Evolutionary conservation across 2,113 vertebrate species (phyloP), one percentile per base, ranked within the genome.

Genomic region (Pangasianodon gigas): DNA sequence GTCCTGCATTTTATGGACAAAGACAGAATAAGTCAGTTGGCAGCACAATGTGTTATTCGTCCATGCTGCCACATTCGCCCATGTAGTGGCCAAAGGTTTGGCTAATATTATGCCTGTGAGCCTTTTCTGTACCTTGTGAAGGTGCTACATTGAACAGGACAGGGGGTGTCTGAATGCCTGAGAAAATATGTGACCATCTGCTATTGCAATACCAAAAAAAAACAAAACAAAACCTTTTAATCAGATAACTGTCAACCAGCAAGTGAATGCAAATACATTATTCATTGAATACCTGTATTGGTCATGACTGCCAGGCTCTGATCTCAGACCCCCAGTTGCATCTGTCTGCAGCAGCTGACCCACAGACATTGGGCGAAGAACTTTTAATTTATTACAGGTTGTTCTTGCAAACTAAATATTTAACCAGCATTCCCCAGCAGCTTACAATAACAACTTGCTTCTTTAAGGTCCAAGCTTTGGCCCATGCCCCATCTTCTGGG

Each of bases 331-430:
- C 79, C 48, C 83, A 60, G 81, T 41, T 58, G 65, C 37, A 60
- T 44, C 19, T 80, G 74, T 87, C 92, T 88, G 65, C 52, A 92
- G 84, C 91, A 88, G 91, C 89, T 88, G 75, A 81, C 82, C 87
- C 52, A 8, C 24, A 88, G 62, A 92, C 94, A 1, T 93, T 93
- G 90, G 86, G 85, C 91, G 90, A 90, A 94, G 94, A 91, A 92
- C 90, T 79, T 93, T 85, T 88, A 91, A 95, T 96, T 94, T 95
- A 96, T 95, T 94, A 92, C 93, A 90, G 92, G 92, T 95, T 93
- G 91, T 95, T 94, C 90, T 92, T 92, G 92, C 94, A 92, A 94
- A 85, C 94, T 96, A 96, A 96, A 96, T 96, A 95, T 96, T 96
- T 96, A 96, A 92, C 94, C 92, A 92, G 93, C 85, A 85, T 95